These are phyloP conservation scores for Ochlodes sylvanus DNA, from an alignment of 2,888 invertebrate genomes.

Conservation along the genomic window DNA sequence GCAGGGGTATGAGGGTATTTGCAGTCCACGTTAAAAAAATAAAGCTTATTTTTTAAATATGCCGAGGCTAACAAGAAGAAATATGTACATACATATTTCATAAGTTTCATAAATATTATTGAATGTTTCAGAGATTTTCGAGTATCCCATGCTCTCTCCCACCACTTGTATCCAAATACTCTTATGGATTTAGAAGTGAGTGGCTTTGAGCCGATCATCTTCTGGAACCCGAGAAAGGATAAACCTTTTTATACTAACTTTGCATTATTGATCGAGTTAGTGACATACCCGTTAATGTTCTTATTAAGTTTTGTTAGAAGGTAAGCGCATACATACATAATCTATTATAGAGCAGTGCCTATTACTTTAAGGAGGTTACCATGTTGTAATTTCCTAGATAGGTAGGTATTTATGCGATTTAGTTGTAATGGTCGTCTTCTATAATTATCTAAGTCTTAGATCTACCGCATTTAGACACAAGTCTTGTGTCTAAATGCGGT, in stretches of 20 bases:
- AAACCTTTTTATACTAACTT: conserved; percentile 73
- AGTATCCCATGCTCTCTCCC: conserved; percentile 91
- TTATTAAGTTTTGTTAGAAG: conserved; percentile 67
- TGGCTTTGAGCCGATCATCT: conserved; percentile 87
- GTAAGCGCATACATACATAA: conserved; percentile 54
- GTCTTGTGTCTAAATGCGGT: too few relatives aligned
- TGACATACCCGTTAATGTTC: conserved; percentile 68
- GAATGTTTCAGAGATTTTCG: conserved; percentile 87
- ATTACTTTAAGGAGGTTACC: too few relatives aligned
- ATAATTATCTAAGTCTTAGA: too few relatives aligned
- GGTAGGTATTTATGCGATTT: too few relatives aligned
- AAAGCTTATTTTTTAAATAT: too few relatives aligned
- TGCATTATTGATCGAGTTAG: conserved; percentile 75
- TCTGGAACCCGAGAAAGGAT: conserved; percentile 88
- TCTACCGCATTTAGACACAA: too few relatives aligned
- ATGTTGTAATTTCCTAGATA: too few relatives aligned
- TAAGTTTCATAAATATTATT: not conserved
- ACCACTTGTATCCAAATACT: conserved; percentile 92
- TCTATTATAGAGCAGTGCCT: conserved; percentile 18
- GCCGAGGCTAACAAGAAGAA: not conserved
- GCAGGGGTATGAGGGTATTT: too few relatives aligned
- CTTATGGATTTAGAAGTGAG: conserved; percentile 90
- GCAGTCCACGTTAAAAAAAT: too few relatives aligned
- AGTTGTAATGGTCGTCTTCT: too few relatives aligned
- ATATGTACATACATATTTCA: not conserved